Conservation (phyloP, 2,797 vertebrate genomes). For the Pseudochromis fuscus region DNA sequence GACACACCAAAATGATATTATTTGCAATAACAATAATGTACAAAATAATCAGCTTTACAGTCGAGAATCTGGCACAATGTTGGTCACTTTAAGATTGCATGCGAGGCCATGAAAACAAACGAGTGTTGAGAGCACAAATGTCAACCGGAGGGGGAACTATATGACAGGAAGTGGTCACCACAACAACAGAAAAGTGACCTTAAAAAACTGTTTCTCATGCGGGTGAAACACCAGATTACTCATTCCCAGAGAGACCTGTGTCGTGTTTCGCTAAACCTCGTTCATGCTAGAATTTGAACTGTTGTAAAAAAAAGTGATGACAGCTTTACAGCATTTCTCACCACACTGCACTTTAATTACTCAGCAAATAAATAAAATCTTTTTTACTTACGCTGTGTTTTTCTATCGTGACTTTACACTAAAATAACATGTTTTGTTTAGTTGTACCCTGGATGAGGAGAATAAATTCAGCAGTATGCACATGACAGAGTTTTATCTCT, state of each 20-base stretch:
- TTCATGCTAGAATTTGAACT: constrained; percentile 19
- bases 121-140: background rate
- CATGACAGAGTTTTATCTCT: background rate
- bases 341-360: constrained; percentile 7
- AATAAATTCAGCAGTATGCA: background rate
- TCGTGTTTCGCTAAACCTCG: constrained; percentile 11
- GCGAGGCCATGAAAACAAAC: background rate
- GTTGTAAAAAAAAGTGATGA: constrained; percentile 30
- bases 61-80: background rate
- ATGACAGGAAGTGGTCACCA: constrained; percentile 67
- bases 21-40: background rate
- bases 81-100: constrained; percentile 3
- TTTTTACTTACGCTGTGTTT: too few relatives aligned
- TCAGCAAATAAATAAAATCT: background rate
- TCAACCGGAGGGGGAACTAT: background rate
- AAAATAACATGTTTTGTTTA: background rate
- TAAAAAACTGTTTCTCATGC: constrained; percentile 19
- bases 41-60: background rate
- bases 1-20: background rate
- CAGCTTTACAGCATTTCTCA: constrained; percentile 1
- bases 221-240: constrained; percentile 36
- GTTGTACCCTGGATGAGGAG: background rate
- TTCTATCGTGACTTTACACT: too few relatives aligned
- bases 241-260: constrained; percentile 40
- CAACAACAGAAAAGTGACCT: constrained; percentile 42